Evolutionary conservation across 2,888 invertebrate species (phyloP), one percentile per base, ranked within the genome.

Genomic region (Philonicus albiceps): DNA sequence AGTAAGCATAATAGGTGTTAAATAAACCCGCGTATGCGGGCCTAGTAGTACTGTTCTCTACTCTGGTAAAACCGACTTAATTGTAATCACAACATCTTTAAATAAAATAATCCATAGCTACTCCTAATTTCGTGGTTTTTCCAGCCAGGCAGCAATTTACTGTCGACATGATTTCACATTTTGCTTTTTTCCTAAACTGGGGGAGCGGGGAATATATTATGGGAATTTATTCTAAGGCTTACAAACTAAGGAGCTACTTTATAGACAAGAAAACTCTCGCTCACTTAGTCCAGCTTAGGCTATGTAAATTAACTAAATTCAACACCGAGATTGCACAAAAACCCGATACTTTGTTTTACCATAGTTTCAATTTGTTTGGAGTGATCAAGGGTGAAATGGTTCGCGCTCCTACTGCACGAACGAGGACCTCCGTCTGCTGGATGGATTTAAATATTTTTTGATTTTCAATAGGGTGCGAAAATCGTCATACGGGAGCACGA

Each of bases 301-400:
- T 64, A 64, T 11, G 64, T 64, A 64, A 64, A 64, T 43, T 73
- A 37, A 73, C 73, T 73, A 84, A 43, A 84, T 85, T 80, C 95
- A 94, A 94, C 95, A 95, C 95, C 95, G 95, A 94, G 95, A 96
- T 96, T 96, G 96, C 96, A 96, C 96, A 95, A 95, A 94, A 95
- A 95, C 96, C 96, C 96, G 95, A 96, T 86, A 84, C 76, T 86
- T 83, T 84, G 86, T 86, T 86, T 84, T 75, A n/a, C n/a, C n/a
- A n/a, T n/a, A 76, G 75, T 86, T 86, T 86, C 76, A 72, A 30
- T 76, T 83, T 86, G 78, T 81, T 85, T 86, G 85, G 73, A 72
- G 37, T 84, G 37, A 40, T 81, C 74, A 27, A 64, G 64, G 27
- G 64, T 64, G 64, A 64, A 64, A 27, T 22, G 64, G 64, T 19